phyloP scores from a whole-genome alignment of 2,888 invertebrate genomes.

The Drosophila lacicola region DNA sequence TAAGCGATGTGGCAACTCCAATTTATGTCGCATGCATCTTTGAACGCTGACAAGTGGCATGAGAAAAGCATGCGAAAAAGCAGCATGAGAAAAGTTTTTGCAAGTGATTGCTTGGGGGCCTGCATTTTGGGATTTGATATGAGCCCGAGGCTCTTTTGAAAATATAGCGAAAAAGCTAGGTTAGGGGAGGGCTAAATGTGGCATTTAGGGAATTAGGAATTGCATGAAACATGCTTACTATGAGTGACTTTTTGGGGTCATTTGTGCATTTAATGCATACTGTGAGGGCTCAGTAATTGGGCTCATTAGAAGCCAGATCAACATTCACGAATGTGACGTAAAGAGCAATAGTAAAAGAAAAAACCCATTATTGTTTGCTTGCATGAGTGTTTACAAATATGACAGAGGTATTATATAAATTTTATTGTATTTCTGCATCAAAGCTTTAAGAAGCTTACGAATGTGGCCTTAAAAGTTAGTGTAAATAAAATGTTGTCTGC shows the following conservation, averaged over 20 bases:
- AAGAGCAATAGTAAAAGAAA: no score
- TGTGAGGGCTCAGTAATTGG: not conserved
- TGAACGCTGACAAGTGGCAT: conserved; percentile 54
- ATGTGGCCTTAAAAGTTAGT: no score
- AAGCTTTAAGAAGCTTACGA: no score
- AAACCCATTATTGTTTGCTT: no score
- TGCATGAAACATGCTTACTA: not conserved
- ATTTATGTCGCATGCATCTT: conserved; percentile 70
- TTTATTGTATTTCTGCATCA: no score
- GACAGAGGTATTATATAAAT: no score
- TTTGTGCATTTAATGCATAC: not conserved
- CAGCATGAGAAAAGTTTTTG: conserved; percentile 38
- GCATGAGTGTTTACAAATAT: no score
- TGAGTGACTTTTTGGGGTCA: conserved; percentile 1
- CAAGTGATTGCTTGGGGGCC: conserved; percentile 47
- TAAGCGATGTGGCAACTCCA: conserved; percentile 62
- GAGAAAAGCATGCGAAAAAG: conserved; percentile 44
- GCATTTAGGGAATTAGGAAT: conserved; percentile 4
- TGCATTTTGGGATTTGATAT: conserved; percentile 42
- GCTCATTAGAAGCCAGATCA: not conserved
- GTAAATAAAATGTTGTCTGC: no score
- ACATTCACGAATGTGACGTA: not conserved
- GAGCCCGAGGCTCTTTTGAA: conserved; percentile 7
- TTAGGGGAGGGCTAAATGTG: not conserved
- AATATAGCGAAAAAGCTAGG: not conserved